These are phyloP conservation scores for Octomys mimax DNA, from an alignment of 2,797 vertebrate genomes.

Conservation along the genomic window DNA sequence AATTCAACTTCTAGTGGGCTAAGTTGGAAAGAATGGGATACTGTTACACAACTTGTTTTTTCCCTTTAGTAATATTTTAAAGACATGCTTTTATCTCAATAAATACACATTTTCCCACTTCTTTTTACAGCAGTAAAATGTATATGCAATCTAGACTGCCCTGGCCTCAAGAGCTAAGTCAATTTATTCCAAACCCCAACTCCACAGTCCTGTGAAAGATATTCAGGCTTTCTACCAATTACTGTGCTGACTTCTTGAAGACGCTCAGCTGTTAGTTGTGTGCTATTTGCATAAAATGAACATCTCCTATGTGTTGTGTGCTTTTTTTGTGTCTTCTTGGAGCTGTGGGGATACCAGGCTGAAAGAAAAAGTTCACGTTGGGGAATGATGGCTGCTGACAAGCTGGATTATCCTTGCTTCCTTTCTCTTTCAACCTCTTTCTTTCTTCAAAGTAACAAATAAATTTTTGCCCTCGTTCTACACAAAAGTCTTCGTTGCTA, in stretches of 20 bases:
- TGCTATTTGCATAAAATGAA: neutral
- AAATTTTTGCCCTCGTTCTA: neutral
- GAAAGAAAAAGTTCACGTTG: neutral
- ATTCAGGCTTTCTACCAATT: neutral
- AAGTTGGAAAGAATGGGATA: neutral
- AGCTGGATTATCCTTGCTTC: neutral
- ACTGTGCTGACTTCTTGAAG: neutral
- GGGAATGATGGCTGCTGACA: neutral
- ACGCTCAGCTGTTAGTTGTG: neutral
- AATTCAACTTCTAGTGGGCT: conserved; percentile 38
- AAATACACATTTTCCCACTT: neutral
- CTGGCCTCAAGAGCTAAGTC: neutral
- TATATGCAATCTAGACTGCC: neutral
- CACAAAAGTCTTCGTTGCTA: neutral
- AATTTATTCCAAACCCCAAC: neutral
- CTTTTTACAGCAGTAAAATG: conserved; percentile 13
- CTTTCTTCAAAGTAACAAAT: conserved; percentile 21
- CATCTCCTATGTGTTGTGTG: neutral
- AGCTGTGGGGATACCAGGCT: neutral
- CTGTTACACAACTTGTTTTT: conserved; percentile 3
- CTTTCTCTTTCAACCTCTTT: neutral
- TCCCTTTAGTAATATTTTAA: conserved; percentile 38
- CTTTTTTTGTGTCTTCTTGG: neutral
- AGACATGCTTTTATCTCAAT: neutral
- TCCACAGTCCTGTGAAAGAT: neutral